Base-by-base conservation (phyloP, 2,113 vertebrate genomes). In the Platichthys flesus region DNA sequence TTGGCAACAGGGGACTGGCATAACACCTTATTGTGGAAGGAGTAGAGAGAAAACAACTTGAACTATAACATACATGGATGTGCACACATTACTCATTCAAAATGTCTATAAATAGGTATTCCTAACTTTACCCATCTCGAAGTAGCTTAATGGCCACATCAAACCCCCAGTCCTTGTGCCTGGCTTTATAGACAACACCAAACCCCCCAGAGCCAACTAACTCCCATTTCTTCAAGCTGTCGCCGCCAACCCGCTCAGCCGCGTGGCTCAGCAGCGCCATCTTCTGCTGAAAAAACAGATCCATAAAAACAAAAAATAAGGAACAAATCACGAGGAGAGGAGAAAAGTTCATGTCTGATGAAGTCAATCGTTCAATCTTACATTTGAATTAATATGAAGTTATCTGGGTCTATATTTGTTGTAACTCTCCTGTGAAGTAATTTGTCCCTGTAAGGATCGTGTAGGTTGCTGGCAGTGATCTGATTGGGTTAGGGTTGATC, bases 131-230 rank as follows among this genome's bases (percentile, higher is more conserved):
- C 91, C 92, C 2, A 60, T 45, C 9, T 10, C 6, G 58, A 31
- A 67, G 76, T 21, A 88, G 59, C 76, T 88, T 90, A 21, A 93
- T 57, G 18, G 88, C 92, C 59, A 94, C 77, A 15, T 85, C 42
- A 55, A 85, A 26, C 0, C 71, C 35, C 87, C 58, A 78, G 5
- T 21, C 47, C 18, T 67, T 91, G 68, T 94, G 92, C 7, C 78
- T 87, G 37, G 87, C 92, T 47, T 71, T 90, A 61, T 73, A 90
- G 57, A 96, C 91, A 6, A 18, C 0, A 1, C 93, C 94, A 52
- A 95, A 95, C 10, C 90, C 92, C 4, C 95, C 94, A 2, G 2
- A 20, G 4, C 31, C 88, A 67, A 95, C 59, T 0, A 0, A 0
- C 1, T 9, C 0, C 85, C 90, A 92, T 0, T 77, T 49, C 13